Evolutionary conservation across 2,113 vertebrate genomes (phyloP), one percentile per base, ranked within the genome.

Genomic region (Lathamus discolor): DNA sequence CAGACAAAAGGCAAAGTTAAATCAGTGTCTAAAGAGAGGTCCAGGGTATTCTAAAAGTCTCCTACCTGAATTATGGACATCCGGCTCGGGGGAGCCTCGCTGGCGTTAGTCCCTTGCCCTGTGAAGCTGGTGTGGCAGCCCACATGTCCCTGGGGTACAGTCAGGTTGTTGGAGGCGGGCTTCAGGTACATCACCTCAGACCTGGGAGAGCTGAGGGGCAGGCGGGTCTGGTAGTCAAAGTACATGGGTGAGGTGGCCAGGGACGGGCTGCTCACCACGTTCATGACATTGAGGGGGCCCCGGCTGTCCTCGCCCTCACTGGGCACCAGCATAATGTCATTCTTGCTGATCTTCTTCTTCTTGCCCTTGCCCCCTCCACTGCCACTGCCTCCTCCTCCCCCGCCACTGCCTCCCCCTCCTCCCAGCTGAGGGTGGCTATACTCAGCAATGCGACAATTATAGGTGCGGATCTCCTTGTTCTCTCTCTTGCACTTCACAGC

Each of bases 41-140:
- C 86, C 96, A 83, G 92, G 95, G 94, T 91, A 97, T 61, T 97
- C 96, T 98, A 97, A 97, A 98, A 98, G 98, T 98, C 98, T 98
- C 98, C 96, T 99, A 99, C 99, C 99, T 99, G 99, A 98, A 99
- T 99, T 98, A 99, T 99, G 98, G 99, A 99, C 99, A 99, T 99
- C 99, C 99, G 99, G 98, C 99, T 99, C 97, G 98, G 98, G 67
- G 99, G 98, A 96, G 99, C 99, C 98, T 99, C 99, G 81, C 98
- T 99, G 96, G 99, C 98, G 97, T 99, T 99, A 97, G 98, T 99
- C 98, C 99, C 99, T 98, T 99, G 99, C 97, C 99, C 98, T 48
- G 99, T 99, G 98, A 99, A 99, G 98, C 99, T 99, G 98, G 98
- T 99, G 98, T 99, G 99, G 98, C 99, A 99, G 97, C 99, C 99